Base-by-base conservation (phyloP, 2,113 vertebrate species). In the Aegotheles bennettii region DNA sequence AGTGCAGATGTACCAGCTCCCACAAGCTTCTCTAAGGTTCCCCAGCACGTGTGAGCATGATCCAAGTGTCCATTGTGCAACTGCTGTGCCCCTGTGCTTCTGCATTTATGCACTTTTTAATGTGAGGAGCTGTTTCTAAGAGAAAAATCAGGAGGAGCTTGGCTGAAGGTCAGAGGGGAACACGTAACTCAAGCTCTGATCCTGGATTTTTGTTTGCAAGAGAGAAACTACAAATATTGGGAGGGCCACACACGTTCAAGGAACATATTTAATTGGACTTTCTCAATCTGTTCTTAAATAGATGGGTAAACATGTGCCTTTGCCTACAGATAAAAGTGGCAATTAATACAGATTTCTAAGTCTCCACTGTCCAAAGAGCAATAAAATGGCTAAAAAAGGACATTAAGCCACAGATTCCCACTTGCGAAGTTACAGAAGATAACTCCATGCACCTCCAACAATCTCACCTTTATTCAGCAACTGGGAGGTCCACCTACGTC, bases 351-450 rank as follows among this genome's bases (percentile, higher is more conserved):
- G 43, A 76, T 56, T 38, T 64, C 8, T 25, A 54, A 56, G 24
- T 74, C 81, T 84, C 29, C 42, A 45, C 35, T 51, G 63, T 38
- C 38, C 48, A 69, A 61, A 54, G 23, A 33, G 31, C 74, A 75
- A 92, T 10, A 83, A 71, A 87, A 83, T 6, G 31, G 24, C 67
- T 87, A 56, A 85, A 84, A 87, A 87, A 14, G 36, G 31, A 64
- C 25, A 4, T 16, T 20, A 20, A 33, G n/a, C 24, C 33, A 48
- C 64, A 75, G 56, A 67, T 38, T 93, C 68, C 56, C 6, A 45
- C 21, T 87, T 68, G 21, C 68, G 74, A 79, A 60, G 31, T 12
- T 68, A 6, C 16, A 10, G 23, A 70, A 87, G 54, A 20, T 15
- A 89, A 91, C 26, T 82, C 74, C 73, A 35, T 4, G 21, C 15